Percentiles rank a stretch among this genome's conserved stretches.
Conservation (phyloP, 2,797 vertebrate species). For the Mallotus villosus region DNA sequence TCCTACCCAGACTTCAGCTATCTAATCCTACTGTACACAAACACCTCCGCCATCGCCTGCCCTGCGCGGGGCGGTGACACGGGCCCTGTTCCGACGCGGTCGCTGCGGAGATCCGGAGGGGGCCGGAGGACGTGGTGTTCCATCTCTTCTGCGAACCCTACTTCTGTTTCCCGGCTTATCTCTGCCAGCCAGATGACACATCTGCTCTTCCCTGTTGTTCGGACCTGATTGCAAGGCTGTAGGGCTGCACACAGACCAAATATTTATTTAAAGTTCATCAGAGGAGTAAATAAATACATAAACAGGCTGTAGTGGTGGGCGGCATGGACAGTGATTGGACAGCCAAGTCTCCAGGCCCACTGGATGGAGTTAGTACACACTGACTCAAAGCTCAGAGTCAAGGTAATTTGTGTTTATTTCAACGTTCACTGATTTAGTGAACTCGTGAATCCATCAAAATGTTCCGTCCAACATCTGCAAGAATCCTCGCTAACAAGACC, state of each 20-base stretch:
- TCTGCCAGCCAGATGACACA: constrained; percentile 54
- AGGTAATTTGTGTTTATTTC: constrained; percentile 27
- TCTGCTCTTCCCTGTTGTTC: constrained; percentile 50
- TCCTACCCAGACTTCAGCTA: constrained; percentile 8
- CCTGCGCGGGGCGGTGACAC: constrained; percentile 12
- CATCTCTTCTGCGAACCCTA: constrained; percentile 15
- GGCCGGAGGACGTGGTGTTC: constrained; percentile 16
- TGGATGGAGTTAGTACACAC: constrained; percentile 29
- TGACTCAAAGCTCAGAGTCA: constrained; percentile 23
- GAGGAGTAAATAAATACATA: constrained; percentile 55
- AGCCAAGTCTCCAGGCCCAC: constrained; percentile 16
- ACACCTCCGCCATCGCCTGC: background rate
- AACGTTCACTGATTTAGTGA: constrained; percentile 12
- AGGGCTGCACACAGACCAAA: constrained; percentile 45
- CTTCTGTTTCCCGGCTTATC: constrained; percentile 35
- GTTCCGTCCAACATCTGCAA: background rate
- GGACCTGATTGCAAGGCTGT: constrained; percentile 36
- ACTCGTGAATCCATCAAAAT: constrained; percentile 10
- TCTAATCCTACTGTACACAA: background rate
- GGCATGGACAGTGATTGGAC: constrained; percentile 9
- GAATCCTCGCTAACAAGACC: background rate
- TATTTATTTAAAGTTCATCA: constrained; percentile 67
- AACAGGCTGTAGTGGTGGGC: constrained; percentile 16
- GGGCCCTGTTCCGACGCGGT: constrained; percentile 10
- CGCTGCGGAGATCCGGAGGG: constrained; percentile 10